Base-by-base conservation (phyloP, 2,797 vertebrate species). In the Acridotheres tristis region DNA sequence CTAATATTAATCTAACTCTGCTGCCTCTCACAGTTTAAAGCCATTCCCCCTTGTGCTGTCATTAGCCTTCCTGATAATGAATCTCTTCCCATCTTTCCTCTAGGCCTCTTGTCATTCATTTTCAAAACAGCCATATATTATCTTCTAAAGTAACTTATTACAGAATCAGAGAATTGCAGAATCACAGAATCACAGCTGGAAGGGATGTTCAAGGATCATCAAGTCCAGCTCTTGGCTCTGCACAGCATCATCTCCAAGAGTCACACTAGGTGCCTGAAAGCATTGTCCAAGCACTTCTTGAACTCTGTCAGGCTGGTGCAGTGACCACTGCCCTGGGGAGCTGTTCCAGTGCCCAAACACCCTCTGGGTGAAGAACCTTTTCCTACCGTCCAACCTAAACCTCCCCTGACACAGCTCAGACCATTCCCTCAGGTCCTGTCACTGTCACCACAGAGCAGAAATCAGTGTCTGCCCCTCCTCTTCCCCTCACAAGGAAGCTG, bases 261-360 rank as follows among this genome's bases (percentile, higher is more conserved):
- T 13, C 18, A 13, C 38, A 16, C 15, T 32, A 1, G 7, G 18
- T 51, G 32, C 26, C 32, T 0, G 4, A 67, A 9, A 36, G 5
- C 1, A 1, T 6, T 67, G 45, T 29, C 12, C 45, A 59, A 45
- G 19, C 0, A 0, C 7, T 45, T 36, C 14, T 4, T 23, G 45
- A 51, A 1, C 21, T 43, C 32, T 45, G 18, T 1, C 27, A 23
- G 32, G 15, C 27, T 85, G 45, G 14, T 58, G 45, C 22, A 4
- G 18, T 11, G 71, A 13, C 38, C 18, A 10, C 22, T 27, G 0
- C 16, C 13, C 38, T 51, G 27, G 7, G 27, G 15, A 59, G 3
- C 10, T 54, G 4, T 38, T n/a, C 16, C 57, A 38, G 10, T 38
- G 18, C 9, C 12, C 45, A 43, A 1, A 2, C 45, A 32, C 12